Evolutionary conservation across 2,888 invertebrate species (phyloP), one percentile per base, ranked within the genome.

Genomic region (Caenorhabditis sp.): DNA sequence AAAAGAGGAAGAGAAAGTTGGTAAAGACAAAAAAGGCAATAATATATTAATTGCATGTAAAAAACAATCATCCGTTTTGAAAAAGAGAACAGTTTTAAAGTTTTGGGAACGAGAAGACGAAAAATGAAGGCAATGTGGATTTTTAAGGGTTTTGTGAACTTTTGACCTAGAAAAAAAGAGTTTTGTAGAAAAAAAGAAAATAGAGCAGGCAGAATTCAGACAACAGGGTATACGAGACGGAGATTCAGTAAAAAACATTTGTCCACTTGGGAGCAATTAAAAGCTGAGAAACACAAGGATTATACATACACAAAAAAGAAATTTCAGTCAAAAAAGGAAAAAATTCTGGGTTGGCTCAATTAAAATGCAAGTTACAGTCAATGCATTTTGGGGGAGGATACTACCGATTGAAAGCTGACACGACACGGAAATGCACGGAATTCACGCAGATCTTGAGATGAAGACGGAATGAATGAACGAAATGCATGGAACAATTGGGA

Each of bases 1-100:
- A 53, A 32, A 28, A 9, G 18, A n/a, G 24, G 47, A 47, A n/a
- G 5, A 61, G 35, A 53, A 50, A 71, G 44, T 53, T n/a, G n/a
- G n/a, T n/a, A n/a, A n/a, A n/a, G n/a, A n/a, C n/a, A n/a, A n/a
- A n/a, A n/a, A n/a, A n/a, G n/a, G n/a, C n/a, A n/a, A 71, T 44
- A 60, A 32, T 47, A 69, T 58, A 69, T 58, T 64, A 80, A 65
- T 80, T 74, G 74, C 68, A 80, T 68, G 60, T 51, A 80, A 50
- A 58, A 70, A 74, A 80, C 74, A 68, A 58, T 69, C 56, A 80
- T 74, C 80, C 80, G 80, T 80, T 69, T 80, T 69, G 37, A 32
- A 68, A 40, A 64, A 69, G 80, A 80, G 80, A 80, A 80, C 74
- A 80, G 37, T 72, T 32, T 72, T 80, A 80, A 80, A 80, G 80